phyloP scores from a whole-genome alignment of 53 echinoderm and acorn worm genomes.

The Stichopus horrens region DNA sequence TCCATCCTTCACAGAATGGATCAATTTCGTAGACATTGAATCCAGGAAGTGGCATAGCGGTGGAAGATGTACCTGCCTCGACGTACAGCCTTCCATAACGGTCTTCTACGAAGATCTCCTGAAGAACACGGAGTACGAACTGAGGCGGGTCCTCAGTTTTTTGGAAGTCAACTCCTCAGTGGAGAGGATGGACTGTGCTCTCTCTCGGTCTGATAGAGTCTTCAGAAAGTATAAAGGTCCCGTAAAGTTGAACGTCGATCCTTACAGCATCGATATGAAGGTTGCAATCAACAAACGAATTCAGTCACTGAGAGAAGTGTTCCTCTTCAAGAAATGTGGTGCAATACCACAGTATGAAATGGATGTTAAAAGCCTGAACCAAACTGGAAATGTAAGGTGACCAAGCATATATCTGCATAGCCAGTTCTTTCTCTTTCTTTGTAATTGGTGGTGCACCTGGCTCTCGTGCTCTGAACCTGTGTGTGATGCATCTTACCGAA shows the following conservation, averaged over 20 bases:
- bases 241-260: not conserved
- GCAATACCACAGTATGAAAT: constrained; percentile 7
- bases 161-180: not conserved
- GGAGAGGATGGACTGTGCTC: constrained; percentile 5
- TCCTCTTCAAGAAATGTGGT: not conserved
- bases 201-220: not conserved
- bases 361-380: too few relatives aligned
- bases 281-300: not conserved
- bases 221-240: constrained; percentile 2
- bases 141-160: not conserved
- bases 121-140: not conserved
- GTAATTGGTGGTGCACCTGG: too few relatives aligned
- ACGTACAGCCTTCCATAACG: not conserved
- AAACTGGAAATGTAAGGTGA: too few relatives aligned
- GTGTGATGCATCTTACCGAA: too few relatives aligned
- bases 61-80: not conserved
- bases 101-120: constrained; percentile 41
- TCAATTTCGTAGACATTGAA: not conserved
- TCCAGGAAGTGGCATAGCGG: constrained; percentile 12
- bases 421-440: too few relatives aligned
- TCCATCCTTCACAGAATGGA: constrained; percentile 14
- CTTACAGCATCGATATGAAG: constrained; percentile 8
- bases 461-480: too few relatives aligned
- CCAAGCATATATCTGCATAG: too few relatives aligned
- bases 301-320: not conserved